A percentile compares a stretch with the other conserved stretches of the same genome.
Conservation (phyloP, 2,888 invertebrate species). For the Dioctria rufipes region DNA sequence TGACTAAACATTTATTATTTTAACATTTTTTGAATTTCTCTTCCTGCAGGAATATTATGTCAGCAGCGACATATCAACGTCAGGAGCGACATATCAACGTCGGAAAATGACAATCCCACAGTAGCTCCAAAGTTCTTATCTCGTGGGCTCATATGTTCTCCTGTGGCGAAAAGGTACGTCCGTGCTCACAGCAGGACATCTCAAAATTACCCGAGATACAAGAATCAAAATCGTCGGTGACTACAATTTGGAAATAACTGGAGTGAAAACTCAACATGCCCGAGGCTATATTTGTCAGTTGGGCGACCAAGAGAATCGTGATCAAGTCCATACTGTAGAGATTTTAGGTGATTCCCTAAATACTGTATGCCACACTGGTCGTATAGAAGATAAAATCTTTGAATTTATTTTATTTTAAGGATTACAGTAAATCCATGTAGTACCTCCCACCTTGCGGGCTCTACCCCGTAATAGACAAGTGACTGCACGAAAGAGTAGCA, state of each 20-base stretch:
- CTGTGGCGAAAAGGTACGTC: slow-evolving; percentile 81
- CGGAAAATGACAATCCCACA: slow-evolving; percentile 60
- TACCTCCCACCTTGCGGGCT: slow-evolving; percentile 79
- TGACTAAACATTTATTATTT: neutral
- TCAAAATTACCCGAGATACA: slow-evolving; percentile 80
- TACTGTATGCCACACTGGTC: neutral
- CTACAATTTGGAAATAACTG: slow-evolving; percentile 80
- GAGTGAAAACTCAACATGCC: slow-evolving; percentile 81
- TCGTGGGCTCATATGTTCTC: slow-evolving; percentile 78
- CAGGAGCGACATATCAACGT: slow-evolving; percentile 58
- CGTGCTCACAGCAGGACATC: slow-evolving; percentile 79
- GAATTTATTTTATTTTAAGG: slow-evolving; percentile 28
- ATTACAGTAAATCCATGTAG: slow-evolving; percentile 64
- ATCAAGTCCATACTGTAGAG: slow-evolving; percentile 83
- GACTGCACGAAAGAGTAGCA: slow-evolving; percentile 79
- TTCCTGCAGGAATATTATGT: slow-evolving; percentile 55
- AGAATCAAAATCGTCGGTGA: slow-evolving; percentile 79
- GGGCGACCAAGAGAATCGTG: slow-evolving; percentile 79
- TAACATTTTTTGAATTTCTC: slow-evolving; percentile 30
- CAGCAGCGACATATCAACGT: too few species aligned
- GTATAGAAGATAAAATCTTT: slow-evolving; percentile 14
- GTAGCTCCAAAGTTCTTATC: slow-evolving; percentile 81
- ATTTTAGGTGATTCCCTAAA: slow-evolving; percentile 72
- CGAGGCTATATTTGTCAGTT: slow-evolving; percentile 83
- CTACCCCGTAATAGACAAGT: slow-evolving; percentile 78